Evolutionary conservation across 1,140 invertebrate genomes (phyloP).

Genomic region (Colletes latitarsis): DNA sequence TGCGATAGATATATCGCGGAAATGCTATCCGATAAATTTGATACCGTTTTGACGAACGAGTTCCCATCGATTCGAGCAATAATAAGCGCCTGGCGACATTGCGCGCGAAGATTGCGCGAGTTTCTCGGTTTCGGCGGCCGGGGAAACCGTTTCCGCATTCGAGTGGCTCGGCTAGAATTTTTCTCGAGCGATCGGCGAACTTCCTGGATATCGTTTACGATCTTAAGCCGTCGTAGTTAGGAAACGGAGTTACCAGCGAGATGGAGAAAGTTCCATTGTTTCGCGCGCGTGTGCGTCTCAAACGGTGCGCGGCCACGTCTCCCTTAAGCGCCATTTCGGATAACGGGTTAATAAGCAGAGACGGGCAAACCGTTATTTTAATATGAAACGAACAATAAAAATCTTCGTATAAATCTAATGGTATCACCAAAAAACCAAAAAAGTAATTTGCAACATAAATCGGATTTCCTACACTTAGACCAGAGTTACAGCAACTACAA

Average conservation of each 20-base stretch:
- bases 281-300: not conserved
- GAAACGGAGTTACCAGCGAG: not conserved
- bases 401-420: too few relatives aligned
- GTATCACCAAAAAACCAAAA: too few relatives aligned
- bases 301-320: not conserved
- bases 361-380: too few relatives aligned
- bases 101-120: not conserved
- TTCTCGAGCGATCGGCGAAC: not conserved
- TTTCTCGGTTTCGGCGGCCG: not conserved
- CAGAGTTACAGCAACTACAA: too few relatives aligned
- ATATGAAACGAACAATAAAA: too few relatives aligned
- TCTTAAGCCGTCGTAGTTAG: not conserved
- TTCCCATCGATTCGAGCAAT: not conserved
- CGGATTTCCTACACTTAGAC: too few relatives aligned
- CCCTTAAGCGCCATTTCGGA: too few relatives aligned
- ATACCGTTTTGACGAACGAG: not conserved
- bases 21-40: not conserved
- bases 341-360: too few relatives aligned
- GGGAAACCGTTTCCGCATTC: not conserved
- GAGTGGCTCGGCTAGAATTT: not conserved
- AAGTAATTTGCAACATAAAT: too few relatives aligned
- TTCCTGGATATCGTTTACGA: constrained; percentile 4
- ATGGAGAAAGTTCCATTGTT: not conserved
- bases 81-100: not conserved
- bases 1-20: too few relatives aligned